Base-by-base conservation (phyloP, 2,113 vertebrate species). In the Rhinolophus ferrumequinum region DNA sequence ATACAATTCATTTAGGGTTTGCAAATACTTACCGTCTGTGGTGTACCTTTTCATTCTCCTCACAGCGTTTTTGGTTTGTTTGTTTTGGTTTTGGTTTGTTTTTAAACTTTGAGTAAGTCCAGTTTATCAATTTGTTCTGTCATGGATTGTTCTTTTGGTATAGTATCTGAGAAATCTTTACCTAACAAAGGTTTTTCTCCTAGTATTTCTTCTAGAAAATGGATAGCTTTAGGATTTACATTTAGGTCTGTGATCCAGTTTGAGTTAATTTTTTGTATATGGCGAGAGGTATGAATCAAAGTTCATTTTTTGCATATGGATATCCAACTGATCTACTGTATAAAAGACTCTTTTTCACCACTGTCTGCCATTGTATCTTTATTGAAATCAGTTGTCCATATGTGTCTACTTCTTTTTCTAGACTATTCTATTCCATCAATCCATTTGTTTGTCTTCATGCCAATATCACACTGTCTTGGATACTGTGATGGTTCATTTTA, bases 221-320 rank as follows among this genome's bases (percentile, higher is more conserved):
- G 38, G 84, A 41, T 9, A 75, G 62, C n/a, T 87, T 92, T 84
- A 60, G 33, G 56, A 90, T 90, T 87, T 86, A 52, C 41, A 76
- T 85, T 86, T 81, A 81, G 41, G 19, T 79, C 84, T 79, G 9
- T 33, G 50, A 87, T 87, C 33, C 35, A 62, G 69, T 93, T 93
- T 81, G 15, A 89, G 67, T 81, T 94, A 30, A 82, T 86, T 89
- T 93, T 50, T 88, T 86, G 5, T 64, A 26, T 33, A 30, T 76
- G 21, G 21, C 19, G 1, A 96, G 26, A 85, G 24, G 8, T 33
- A 88, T 47, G 9, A 50, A 18, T 75, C 56, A 44, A 89, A 69
- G 26, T 58, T 92, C 2, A 26, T 56, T 81, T 94, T 85, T 76
- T 86, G 92, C 66, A 64, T 38, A 13, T 30, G 21, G 24, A 10